phyloP scores from a whole-genome alignment of 23 tunicate species.

The Aplidium turbinatum region DNA sequence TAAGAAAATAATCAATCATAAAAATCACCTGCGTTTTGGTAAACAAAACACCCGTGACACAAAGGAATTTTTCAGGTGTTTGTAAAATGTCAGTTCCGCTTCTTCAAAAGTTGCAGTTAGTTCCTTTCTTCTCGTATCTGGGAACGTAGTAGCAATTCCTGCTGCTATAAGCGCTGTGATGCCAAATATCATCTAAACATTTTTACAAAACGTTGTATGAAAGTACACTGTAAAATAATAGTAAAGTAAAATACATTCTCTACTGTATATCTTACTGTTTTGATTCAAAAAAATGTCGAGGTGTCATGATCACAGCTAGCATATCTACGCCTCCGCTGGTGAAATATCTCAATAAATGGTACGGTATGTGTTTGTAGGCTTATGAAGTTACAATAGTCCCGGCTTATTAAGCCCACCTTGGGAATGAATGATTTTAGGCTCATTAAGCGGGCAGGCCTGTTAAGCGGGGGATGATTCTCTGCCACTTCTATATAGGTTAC shows the following conservation, averaged over 20 bases:
- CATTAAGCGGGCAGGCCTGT: no score
- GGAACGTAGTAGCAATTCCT: slow-evolving; percentile 17
- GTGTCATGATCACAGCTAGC: no score
- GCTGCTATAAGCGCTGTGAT: slow-evolving; percentile 36
- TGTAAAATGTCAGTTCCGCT: slow-evolving; percentile 36
- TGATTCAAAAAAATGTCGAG: no score
- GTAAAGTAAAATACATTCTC: background rate
- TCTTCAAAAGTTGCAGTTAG: slow-evolving; percentile 42
- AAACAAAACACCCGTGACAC: slow-evolving; percentile 9
- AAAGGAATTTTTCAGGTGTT: background rate
- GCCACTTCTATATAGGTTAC: no score
- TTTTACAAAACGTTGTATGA: background rate
- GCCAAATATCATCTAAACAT: slow-evolving; percentile 55
- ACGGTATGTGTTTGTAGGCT: no score
- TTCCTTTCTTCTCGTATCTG: slow-evolving; percentile 27
- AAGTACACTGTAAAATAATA: background rate
- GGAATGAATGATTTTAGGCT: no score
- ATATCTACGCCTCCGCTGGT: no score
- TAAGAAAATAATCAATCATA: no score
- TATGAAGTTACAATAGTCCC: no score
- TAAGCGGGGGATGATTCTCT: no score
- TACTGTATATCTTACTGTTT: background rate
- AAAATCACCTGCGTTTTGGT: slow-evolving; percentile 10
- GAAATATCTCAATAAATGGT: no score
- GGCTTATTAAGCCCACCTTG: no score